Base-by-base conservation (phyloP, 2,797 vertebrate genomes). In the Taenioides sp. region DNA sequence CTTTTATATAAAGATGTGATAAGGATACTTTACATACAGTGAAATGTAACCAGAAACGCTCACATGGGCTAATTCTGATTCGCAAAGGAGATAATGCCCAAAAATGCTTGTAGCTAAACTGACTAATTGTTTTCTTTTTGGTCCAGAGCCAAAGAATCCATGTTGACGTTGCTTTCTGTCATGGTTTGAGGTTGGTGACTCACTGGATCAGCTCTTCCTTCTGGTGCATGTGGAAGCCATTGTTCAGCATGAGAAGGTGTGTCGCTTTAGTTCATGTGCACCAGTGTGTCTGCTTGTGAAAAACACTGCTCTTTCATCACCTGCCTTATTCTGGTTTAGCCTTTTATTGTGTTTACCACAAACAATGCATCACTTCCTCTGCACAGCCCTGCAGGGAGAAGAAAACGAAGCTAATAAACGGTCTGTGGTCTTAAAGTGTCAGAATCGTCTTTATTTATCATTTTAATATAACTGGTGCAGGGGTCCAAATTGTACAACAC, bases 101-200 rank as follows among this genome's bases (percentile, higher is more conserved):
- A 73, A 67, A 77, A 69, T 61, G 34, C 71, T 82, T 76, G 72
- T 55, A 71, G 73, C 85, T 77, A 89, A 91, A 79, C 80, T 82
- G 0, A 91, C 74, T 86, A 91, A 92, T 73, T 83, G 89, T 27
- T 91, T 80, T 72, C 86, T 7, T 84, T 37, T 88, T 71, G 78
- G 86, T 69, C 78, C 78, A 67, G 84, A 88, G 75, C 81, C 88
- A 74, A 61, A 71, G 0, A 22, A 31, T 3, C 1, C 65, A 88
- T 83, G 66, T 81, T 84, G 67, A 82, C 80, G 75, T 81, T 83
- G 0, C 87, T 86, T 92, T 7, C 86, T 89, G 69, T 89, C 71
- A 61, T 65, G 81, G 75, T 94, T 92, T 0, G 83, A 80, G 0
- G 91, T 86, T 78, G 80, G 90, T 95, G 92, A 84, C 91, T 94